A percentile compares a stretch with the other conserved stretches of the same genome.
Conservation (phyloP, 1,140 invertebrate genomes). For the Hormaphis cornu region DNA sequence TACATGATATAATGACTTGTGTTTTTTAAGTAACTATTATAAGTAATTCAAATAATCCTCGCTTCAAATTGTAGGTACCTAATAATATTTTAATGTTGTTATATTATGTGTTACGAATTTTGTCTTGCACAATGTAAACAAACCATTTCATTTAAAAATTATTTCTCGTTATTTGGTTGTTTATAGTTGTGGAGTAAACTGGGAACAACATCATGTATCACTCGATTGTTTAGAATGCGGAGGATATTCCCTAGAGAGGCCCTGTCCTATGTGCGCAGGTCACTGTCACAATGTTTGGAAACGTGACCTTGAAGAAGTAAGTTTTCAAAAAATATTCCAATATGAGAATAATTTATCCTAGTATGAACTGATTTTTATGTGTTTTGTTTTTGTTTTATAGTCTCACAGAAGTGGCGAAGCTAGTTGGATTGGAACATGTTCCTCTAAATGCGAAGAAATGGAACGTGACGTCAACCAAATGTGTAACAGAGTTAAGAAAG, state of each 20-base stretch:
- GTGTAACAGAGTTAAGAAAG: slow-evolving; percentile 46
- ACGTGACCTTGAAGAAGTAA: slow-evolving; percentile 65
- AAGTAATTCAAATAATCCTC: too few relatives aligned
- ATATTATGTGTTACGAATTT: too few relatives aligned
- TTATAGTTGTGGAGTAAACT: slow-evolving; percentile 69
- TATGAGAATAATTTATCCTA: background rate
- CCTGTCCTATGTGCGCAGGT: slow-evolving; percentile 68
- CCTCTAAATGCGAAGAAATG: slow-evolving; percentile 42
- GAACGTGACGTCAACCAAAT: slow-evolving; percentile 39
- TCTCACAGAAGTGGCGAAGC: slow-evolving; percentile 64
- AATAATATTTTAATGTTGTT: too few relatives aligned
- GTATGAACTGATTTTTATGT: background rate
- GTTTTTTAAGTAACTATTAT: too few relatives aligned
- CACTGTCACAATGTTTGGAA: slow-evolving; percentile 64
- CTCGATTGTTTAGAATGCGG: slow-evolving; percentile 73
- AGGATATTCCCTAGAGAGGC: slow-evolving; percentile 64
- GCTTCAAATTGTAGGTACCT: too few relatives aligned
- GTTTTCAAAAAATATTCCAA: slow-evolving; percentile 36
- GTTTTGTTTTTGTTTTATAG: slow-evolving; percentile 46
- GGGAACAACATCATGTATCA: slow-evolving; percentile 69
- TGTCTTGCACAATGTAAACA: background rate
- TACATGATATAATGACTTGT: too few relatives aligned
- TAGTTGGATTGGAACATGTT: slow-evolving; percentile 61
- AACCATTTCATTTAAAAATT: background rate
- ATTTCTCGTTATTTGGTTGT: slow-evolving; percentile 32